Evolutionary conservation across 2,113 vertebrate species (phyloP), one percentile per base, ranked within the genome.

Genomic region (Eupsittula cactorum): DNA sequence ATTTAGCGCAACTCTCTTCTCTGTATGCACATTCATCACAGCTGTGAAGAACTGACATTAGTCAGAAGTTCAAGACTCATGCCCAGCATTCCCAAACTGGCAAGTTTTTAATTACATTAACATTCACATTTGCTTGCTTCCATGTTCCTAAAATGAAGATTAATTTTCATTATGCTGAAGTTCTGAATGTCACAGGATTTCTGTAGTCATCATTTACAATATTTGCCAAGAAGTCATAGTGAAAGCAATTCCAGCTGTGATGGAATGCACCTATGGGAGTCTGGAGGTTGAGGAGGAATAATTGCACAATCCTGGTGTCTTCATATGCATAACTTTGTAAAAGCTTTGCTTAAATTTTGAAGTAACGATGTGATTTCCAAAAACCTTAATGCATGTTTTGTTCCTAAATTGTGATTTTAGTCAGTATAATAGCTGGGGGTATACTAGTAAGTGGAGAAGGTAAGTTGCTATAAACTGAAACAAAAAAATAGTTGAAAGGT

Each of bases 61-160:
- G 70, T 82, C 3, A 0, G 57, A 82, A 92, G 89, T 73, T 93
- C 91, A 94, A 90, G 46, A 25, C 63, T 82, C 11, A 2, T 74
- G 35, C 41, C 57, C 31, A 80, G 25, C 53, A 29, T 93, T 74
- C 68, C 75, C 46, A 63, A 86, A 82, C 13, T 77, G 87, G 53
- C 67, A 94, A 85, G 49, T 10, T 69, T 82, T 86, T 95, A 93
- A 94, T 91, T 80, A 85, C 81, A 82, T 95, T 91, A 94, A 39
- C 84, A 93, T 91, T 94, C 87, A 76, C 53, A 90, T 90, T 92
- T 64, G 6, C 49, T 94, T 80, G 17, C 49, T 95, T 92, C 84
- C 41, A 15, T 80, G 53, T 82, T 95, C 74, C 75, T 80, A 80
- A 94, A 91, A 73, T 39, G 63, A 69, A 91, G 67, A 90, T 94